Conservation (phyloP, 2,113 vertebrate genomes). For the Barbus barbus region DNA sequence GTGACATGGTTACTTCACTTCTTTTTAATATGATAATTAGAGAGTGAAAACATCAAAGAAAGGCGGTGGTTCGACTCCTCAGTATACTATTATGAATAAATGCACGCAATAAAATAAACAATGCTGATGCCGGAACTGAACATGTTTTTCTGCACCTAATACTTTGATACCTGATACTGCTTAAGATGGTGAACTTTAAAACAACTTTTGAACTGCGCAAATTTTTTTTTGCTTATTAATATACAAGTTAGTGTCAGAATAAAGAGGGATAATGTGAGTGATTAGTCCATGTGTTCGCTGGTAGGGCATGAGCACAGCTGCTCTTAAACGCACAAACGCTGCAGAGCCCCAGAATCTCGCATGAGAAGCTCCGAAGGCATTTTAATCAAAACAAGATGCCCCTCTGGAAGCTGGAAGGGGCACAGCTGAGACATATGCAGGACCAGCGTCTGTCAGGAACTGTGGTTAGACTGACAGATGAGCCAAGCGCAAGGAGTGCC, state of each 20-base stretch:
- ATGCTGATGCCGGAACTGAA: background rate
- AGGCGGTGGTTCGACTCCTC: constrained; percentile 22
- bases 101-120: constrained; percentile 26
- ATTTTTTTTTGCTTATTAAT: background rate
- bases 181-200: background rate
- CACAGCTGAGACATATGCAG: constrained; percentile 44
- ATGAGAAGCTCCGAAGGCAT: constrained; percentile 57
- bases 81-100: constrained; percentile 10
- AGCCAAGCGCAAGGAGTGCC: constrained; percentile 17
- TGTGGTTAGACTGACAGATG: constrained; percentile 28
- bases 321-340: constrained; percentile 24
- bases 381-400: constrained; percentile 64
- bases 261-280: constrained; percentile 40
- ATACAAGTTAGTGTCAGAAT: background rate
- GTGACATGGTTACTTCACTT: constrained; percentile 44
- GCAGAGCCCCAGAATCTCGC: constrained; percentile 51
- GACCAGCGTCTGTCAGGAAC: constrained; percentile 34
- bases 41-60: constrained; percentile 45
- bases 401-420: constrained; percentile 47
- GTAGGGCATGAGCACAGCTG: constrained; percentile 39
- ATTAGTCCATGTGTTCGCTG: constrained; percentile 45
- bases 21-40: constrained; percentile 51
- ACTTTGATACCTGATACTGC: constrained; percentile 36
- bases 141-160: background rate
- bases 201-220: background rate